phyloP scores from a whole-genome alignment of 1,140 invertebrate genomes.

The Scaptomyza graminum region DNA sequence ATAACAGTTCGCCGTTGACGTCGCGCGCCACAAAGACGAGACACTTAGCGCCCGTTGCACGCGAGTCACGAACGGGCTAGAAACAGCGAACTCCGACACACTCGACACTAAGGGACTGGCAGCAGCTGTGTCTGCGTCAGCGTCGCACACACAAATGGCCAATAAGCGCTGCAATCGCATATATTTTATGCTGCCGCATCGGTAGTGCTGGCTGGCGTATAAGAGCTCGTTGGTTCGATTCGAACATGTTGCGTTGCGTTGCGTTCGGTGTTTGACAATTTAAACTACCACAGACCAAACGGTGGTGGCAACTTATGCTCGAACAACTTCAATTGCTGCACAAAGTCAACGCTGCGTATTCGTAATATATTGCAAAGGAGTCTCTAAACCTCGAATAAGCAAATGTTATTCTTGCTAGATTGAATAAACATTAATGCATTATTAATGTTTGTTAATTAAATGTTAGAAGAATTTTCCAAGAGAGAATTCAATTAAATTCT shows the following conservation, averaged over 20 bases:
- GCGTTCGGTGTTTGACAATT: slow-evolving; percentile 16
- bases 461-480: neutral
- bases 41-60: slow-evolving; percentile 26
- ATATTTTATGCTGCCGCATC: slow-evolving; percentile 72
- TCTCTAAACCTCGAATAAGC: neutral
- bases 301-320: slow-evolving; percentile 1
- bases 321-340: neutral
- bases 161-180: slow-evolving; percentile 54
- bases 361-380: slow-evolving; percentile 26
- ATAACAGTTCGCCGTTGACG: slow-evolving; percentile 31
- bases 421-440: neutral
- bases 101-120: slow-evolving; percentile 4
- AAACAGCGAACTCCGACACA: slow-evolving; percentile 7
- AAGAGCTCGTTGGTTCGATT: slow-evolving; percentile 18
- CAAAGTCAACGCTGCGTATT: slow-evolving; percentile 41
- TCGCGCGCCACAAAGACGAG: slow-evolving; percentile 47
- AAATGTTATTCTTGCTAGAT: slow-evolving; percentile 3
- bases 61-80: slow-evolving; percentile 37
- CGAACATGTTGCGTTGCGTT: slow-evolving; percentile 22
- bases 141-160: slow-evolving; percentile 76
- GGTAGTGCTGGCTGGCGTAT: slow-evolving; percentile 24
- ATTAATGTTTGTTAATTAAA: neutral
- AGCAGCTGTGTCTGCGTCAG: slow-evolving; percentile 39
- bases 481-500: neutral
- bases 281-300: neutral